A percentile compares a stretch with the other conserved stretches of the same genome.
Evolutionary conservation across 2,888 invertebrate species (phyloP).

Genomic region (Lepidonotus clava): DNA sequence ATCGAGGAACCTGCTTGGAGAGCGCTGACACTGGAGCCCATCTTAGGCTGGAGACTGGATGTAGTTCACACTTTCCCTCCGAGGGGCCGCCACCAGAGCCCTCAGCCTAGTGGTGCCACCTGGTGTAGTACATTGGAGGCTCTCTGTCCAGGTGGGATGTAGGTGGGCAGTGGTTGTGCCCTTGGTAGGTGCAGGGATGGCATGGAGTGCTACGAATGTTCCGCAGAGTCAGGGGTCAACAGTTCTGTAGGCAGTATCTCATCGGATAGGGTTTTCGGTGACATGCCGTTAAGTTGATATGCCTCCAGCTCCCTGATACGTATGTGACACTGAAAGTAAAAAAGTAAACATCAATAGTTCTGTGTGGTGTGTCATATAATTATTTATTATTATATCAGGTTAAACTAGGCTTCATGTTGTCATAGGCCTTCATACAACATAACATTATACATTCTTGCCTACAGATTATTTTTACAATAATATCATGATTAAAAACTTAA

Average conservation of each 20-base stretch:
- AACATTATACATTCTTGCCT: background rate
- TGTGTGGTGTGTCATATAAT: no score
- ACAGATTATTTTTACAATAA: no score
- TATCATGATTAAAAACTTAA: no score
- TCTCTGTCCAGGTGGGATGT: background rate
- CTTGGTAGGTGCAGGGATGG: background rate
- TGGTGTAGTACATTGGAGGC: background rate
- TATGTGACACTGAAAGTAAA: slow-evolving; percentile 34
- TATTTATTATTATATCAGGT: no score
- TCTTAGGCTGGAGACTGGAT: background rate
- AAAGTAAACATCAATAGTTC: no score
- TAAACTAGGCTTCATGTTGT: no score
- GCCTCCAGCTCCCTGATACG: slow-evolving; percentile 53
- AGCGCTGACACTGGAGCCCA: background rate
- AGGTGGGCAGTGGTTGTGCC: background rate
- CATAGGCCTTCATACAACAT: slow-evolving; percentile 1
- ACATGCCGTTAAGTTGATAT: slow-evolving; percentile 50
- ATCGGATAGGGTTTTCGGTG: slow-evolving; percentile 48
- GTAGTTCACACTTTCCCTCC: background rate
- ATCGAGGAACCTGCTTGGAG: background rate
- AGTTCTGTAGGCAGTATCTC: slow-evolving; percentile 55
- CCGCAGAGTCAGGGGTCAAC: slow-evolving; percentile 22
- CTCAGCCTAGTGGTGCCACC: background rate
- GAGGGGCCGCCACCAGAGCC: slow-evolving; percentile 22
- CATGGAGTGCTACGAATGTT: slow-evolving; percentile 34